These are phyloP conservation scores for Crypturellus tataupa DNA, from an alignment of 2,797 vertebrate genomes.

Conservation along the genomic window DNA sequence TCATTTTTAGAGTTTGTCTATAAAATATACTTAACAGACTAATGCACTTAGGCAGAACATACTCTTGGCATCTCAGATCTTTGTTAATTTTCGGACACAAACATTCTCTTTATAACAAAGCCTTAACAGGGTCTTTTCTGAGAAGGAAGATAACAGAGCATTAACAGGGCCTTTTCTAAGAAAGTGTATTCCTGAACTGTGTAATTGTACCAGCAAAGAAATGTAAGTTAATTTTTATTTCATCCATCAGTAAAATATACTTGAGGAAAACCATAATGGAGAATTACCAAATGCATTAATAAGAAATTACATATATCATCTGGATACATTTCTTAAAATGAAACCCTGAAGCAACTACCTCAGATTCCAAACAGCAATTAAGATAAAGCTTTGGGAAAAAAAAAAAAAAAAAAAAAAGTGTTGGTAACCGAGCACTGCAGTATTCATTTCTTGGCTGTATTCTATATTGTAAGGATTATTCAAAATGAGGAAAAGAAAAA, in stretches of 20 bases:
- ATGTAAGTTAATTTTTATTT: constrained; percentile 1
- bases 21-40: not conserved
- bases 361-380: constrained; percentile 22
- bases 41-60: not conserved
- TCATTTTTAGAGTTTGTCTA: not conserved
- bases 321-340: constrained; percentile 13
- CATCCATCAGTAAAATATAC: not conserved
- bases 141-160: not conserved
- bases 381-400: not conserved
- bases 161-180: not conserved
- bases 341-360: not conserved
- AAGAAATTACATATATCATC: not conserved
- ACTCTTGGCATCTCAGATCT: not conserved
- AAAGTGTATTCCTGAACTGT: not conserved
- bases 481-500: not conserved
- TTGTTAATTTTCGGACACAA: not conserved
- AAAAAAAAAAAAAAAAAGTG: not conserved
- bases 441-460: not conserved
- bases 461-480: not conserved
- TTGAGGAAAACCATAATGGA: not conserved
- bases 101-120: not conserved
- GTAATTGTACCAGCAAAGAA: not conserved
- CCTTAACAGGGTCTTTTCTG: not conserved
- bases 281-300: not conserved
- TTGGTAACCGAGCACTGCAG: not conserved